Percentiles rank a stretch among this genome's conserved stretches.
phyloP scores from a whole-genome alignment of 2,888 invertebrate species.

The Polylopha cassiicola region DNA sequence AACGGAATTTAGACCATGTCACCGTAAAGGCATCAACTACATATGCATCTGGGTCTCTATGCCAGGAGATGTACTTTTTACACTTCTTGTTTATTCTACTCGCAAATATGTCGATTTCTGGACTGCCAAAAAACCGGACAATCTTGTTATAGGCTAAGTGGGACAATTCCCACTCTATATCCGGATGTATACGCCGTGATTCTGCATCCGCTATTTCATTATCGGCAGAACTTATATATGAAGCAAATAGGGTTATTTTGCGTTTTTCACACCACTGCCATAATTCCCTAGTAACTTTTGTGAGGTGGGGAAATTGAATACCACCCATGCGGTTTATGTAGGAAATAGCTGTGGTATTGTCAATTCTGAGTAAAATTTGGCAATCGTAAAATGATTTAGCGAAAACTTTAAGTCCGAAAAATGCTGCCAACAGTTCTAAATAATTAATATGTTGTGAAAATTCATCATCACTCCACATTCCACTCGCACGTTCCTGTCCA shows the following conservation, averaged over 20 bases:
- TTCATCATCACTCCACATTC: slow-evolving; percentile 16
- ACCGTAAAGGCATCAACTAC: slow-evolving; percentile 2
- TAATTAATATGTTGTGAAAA: slow-evolving; percentile 17
- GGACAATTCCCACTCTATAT: slow-evolving; percentile 22
- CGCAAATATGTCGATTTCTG: slow-evolving; percentile 29
- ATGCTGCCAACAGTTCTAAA: slow-evolving; percentile 19
- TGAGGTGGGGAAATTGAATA: slow-evolving; percentile 12
- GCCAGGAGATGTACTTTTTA: not conserved
- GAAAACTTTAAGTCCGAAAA: slow-evolving; percentile 18
- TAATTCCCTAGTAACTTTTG: slow-evolving; percentile 4
- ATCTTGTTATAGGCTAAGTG: slow-evolving; percentile 13
- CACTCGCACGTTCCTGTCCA: slow-evolving; percentile 14
- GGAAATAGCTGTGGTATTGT: slow-evolving; percentile 21
- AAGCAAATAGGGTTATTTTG: slow-evolving; percentile 18
- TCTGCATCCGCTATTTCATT: slow-evolving; percentile 20
- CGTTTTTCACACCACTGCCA: slow-evolving; percentile 17
- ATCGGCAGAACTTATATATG: slow-evolving; percentile 20
- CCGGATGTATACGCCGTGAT: slow-evolving; percentile 16
- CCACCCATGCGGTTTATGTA: slow-evolving; percentile 19
- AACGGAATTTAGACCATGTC: not conserved
- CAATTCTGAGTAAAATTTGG: slow-evolving; percentile 19
- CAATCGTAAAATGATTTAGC: slow-evolving; percentile 10
- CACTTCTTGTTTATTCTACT: slow-evolving; percentile 5
- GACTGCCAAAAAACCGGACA: slow-evolving; percentile 19
- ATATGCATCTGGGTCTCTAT: slow-evolving; percentile 2